Evolutionary conservation across 2,888 invertebrate species (phyloP).

Genomic region (Cylindroiulus punctatus): DNA sequence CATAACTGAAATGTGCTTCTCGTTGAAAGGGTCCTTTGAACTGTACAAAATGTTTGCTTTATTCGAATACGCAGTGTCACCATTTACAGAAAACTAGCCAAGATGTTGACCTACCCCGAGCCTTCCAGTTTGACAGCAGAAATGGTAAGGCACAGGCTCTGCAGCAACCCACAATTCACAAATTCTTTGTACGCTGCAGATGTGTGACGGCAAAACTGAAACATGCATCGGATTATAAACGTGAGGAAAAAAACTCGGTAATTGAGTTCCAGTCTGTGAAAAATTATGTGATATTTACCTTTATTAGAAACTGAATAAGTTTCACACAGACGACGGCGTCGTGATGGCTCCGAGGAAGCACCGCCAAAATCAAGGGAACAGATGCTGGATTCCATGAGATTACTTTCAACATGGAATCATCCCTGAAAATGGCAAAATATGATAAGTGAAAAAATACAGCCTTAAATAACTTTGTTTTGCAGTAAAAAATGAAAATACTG

Average conservation of each 20-base stretch:
- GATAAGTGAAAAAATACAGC: background rate
- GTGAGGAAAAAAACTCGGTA: background rate
- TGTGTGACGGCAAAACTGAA: conserved; percentile 16
- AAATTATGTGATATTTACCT: background rate
- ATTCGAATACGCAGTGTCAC: too few relatives aligned
- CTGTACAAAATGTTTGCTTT: background rate
- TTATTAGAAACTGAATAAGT: conserved; percentile 15
- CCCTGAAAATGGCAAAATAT: conserved; percentile 21
- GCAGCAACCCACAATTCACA: conserved; percentile 41
- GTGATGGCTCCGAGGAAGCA: background rate
- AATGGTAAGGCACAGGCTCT: conserved; percentile 50
- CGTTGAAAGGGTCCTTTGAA: background rate
- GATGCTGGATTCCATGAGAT: background rate
- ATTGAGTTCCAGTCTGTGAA: background rate
- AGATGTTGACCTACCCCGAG: background rate
- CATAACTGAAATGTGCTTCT: background rate
- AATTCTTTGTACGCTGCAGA: background rate
- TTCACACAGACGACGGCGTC: background rate
- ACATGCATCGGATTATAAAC: background rate
- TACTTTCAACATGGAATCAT: background rate
- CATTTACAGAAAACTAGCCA: too few relatives aligned
- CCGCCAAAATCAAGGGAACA: conserved; percentile 29
- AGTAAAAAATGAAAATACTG: too few relatives aligned
- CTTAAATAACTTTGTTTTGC: too few relatives aligned
- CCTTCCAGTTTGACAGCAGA: background rate